Evolutionary conservation across 2,113 vertebrate species (phyloP), one percentile per base, ranked within the genome.

Genomic region (Gymnobelideus leadbeateri): DNA sequence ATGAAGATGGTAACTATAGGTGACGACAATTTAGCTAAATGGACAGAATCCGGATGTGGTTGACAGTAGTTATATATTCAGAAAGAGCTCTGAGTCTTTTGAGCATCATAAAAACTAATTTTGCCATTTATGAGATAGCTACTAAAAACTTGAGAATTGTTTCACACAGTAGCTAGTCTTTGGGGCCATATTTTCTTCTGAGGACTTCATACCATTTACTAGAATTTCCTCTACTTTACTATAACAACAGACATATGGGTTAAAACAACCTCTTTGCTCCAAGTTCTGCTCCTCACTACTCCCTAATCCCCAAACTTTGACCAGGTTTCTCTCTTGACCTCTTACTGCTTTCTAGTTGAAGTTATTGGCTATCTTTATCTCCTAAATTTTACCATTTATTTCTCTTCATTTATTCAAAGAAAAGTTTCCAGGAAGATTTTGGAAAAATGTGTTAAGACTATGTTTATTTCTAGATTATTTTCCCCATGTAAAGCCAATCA

Each of bases 41-140:
- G 89, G 90, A 49, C 91, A 90, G 77, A 93, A 90, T 51, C 50
- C 51, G 77, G 93, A 55, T n/a, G n/a, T 89, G 19, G 54, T 55
- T 26, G 77, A 53, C 24, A 2, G 24, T 95, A 2, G 19, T 94
- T 50, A 49, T 91, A n/a, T 93, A 91, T 92, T 55, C 53, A 90
- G 28, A 91, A 54, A 90, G 19, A 68, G n/a, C 54, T 96, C 91
- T 61, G 92, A 52, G 53, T 21, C 24, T 77, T 94, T 84, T 0
- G 0, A 93, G 96, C 25, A 37, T 89, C 11, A 6, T 94, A 89
- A 95, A 89, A 96, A 95, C 95, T 54, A 94, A 95, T 91, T 57
- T 8, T 26, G 26, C 37, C 47, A 23, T 61, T 91, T 91, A 89
- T 57, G 28, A 94, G 93, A 92, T 19, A 12, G 21, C 84, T 89